These are phyloP conservation scores for Chymomyza costata DNA, from an alignment of 1,140 invertebrate species.

Conservation along the genomic window DNA sequence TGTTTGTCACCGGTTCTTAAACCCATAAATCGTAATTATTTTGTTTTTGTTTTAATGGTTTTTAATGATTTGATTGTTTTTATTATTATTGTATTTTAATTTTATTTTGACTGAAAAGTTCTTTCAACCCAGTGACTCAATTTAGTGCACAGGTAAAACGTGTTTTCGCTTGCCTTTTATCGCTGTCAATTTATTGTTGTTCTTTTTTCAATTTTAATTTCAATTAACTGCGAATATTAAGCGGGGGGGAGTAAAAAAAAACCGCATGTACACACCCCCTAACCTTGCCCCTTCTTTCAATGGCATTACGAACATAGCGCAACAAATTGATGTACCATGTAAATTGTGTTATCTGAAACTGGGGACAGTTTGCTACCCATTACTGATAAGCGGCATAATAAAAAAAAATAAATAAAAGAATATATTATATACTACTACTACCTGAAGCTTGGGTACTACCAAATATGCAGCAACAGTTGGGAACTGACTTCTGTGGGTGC, in stretches of 20 bases:
- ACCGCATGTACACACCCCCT: too few species aligned
- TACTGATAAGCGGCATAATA: slow-evolving; percentile 30
- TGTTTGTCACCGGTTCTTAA: too few species aligned
- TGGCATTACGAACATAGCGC: too few species aligned
- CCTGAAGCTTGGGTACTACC: slow-evolving; percentile 23
- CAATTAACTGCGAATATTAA: slow-evolving; percentile 28
- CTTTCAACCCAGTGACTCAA: slow-evolving; percentile 38
- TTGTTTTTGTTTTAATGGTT: slow-evolving; percentile 23
- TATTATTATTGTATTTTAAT: neutral
- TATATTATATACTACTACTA: neutral
- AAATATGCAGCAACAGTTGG: slow-evolving; percentile 38
- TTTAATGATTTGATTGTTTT: slow-evolving; percentile 29
- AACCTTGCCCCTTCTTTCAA: too few species aligned
- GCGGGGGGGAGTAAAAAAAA: too few species aligned
- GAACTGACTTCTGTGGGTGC: slow-evolving; percentile 47
- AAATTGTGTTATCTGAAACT: slow-evolving; percentile 34
- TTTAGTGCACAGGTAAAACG: slow-evolving; percentile 23
- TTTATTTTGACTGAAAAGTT: slow-evolving; percentile 8
- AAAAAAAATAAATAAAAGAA: slow-evolving; percentile 15
- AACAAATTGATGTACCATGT: slow-evolving; percentile 23
- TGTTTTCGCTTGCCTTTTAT: slow-evolving; percentile 11
- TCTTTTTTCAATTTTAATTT: slow-evolving; percentile 21
- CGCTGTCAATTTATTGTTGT: too few species aligned
- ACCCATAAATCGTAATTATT: too few species aligned
- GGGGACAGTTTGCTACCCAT: neutral